These are phyloP conservation scores for Apis mellifera DNA, from an alignment of 1,140 invertebrate genomes.

Conservation along the genomic window Amel_HAv3.1 CM009934.2:11028001-11028500, in stretches of 20 bases:
- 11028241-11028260: neutral
- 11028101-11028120: slow-evolving; percentile 31
- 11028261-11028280: neutral
- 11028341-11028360: slow-evolving; percentile 8
- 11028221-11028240: neutral
- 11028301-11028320: neutral
- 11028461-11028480: slow-evolving; percentile 23
- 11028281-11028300: neutral
- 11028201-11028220: slow-evolving; percentile 45
- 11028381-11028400: too few relatives aligned
- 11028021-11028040: slow-evolving; percentile 33
- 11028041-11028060: slow-evolving; percentile 47
- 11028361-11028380: neutral
- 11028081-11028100: slow-evolving; percentile 68
- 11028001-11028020: slow-evolving; percentile 20
- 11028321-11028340: slow-evolving; percentile 13
- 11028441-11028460: slow-evolving; percentile 59
- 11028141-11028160: slow-evolving; percentile 48
- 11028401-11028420: slow-evolving; percentile 2
- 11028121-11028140: slow-evolving; percentile 24
- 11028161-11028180: slow-evolving; percentile 50
- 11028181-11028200: slow-evolving; percentile 46
- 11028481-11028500: slow-evolving; percentile 32
- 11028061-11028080: slow-evolving; percentile 67
- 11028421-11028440: slow-evolving; percentile 59